phyloP scores from a whole-genome alignment of 2,888 invertebrate genomes.

The Malthinus seriepunctatus region DNA sequence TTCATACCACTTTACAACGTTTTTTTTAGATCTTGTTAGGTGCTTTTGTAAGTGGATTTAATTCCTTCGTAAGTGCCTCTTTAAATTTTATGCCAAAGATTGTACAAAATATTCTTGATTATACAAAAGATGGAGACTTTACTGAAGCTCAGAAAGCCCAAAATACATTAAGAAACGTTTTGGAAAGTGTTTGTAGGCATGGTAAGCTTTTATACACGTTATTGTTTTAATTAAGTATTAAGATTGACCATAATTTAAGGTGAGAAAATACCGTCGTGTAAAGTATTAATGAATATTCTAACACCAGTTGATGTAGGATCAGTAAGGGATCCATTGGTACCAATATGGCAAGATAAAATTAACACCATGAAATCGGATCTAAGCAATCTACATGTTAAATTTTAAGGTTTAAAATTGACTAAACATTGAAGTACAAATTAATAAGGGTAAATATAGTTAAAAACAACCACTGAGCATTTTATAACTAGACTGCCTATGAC shows the following conservation, averaged over 20 bases:
- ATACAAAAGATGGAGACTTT: constrained; percentile 58
- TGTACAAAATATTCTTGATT: constrained; percentile 60
- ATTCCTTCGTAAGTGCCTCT: constrained; percentile 68
- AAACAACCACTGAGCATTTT: no score
- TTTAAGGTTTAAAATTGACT: neutral
- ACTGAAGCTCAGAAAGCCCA: constrained; percentile 59
- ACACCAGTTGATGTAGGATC: constrained; percentile 34
- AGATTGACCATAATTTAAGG: constrained; percentile 24
- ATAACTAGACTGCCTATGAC: no score
- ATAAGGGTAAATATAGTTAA: neutral
- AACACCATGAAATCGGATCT: constrained; percentile 38
- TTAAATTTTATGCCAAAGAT: constrained; percentile 65
- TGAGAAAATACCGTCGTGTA: constrained; percentile 35
- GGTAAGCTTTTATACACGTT: constrained; percentile 49
- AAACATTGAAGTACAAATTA: neutral
- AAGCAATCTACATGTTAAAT: constrained; percentile 22
- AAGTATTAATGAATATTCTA: constrained; percentile 39
- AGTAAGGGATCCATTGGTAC: constrained; percentile 38
- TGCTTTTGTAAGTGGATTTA: constrained; percentile 66
- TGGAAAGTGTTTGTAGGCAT: constrained; percentile 59
- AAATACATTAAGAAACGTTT: constrained; percentile 57
- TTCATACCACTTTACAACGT: neutral
- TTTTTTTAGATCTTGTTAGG: constrained; percentile 62
- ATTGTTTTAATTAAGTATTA: neutral
- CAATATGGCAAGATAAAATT: constrained; percentile 37